Conservation (phyloP, 2,797 vertebrate species). For the Botia almorhae region DNA sequence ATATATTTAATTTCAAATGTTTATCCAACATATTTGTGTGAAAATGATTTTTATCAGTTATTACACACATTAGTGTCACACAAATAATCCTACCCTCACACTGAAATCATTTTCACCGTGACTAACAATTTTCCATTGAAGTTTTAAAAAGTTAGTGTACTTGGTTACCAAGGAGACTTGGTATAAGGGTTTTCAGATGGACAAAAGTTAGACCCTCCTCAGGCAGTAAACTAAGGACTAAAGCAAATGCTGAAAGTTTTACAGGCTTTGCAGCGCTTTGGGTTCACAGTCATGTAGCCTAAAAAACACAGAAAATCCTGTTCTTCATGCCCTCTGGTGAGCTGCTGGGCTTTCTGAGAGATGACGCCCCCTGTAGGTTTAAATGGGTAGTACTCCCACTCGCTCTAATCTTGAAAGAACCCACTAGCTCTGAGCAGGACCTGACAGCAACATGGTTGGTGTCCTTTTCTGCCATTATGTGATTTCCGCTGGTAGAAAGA, state of each 20-base stretch:
- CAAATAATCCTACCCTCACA: no score
- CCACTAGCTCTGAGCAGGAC: constrained; percentile 40
- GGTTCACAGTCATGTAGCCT: constrained; percentile 43
- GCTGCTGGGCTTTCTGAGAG: constrained; percentile 39
- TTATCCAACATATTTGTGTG: constrained; percentile 23
- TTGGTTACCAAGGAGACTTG: no score
- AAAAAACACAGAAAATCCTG: constrained; percentile 48
- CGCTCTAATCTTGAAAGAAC: constrained; percentile 42
- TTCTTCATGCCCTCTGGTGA: constrained; percentile 57
- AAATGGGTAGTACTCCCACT: constrained; percentile 58
- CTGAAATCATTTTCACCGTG: no score
- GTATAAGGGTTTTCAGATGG: no score
- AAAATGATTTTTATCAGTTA: background rate
- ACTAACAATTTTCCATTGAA: no score
- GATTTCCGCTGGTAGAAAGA: constrained; percentile 54
- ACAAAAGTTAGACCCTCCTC: background rate
- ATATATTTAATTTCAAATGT: constrained; percentile 29
- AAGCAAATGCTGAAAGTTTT: constrained; percentile 2
- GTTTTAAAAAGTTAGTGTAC: rapidly evolving
- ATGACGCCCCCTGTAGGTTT: constrained; percentile 52
- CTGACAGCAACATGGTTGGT: constrained; percentile 23
- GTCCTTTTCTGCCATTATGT: constrained; percentile 34
- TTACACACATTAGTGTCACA: no score
- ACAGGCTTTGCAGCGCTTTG: constrained; percentile 1
- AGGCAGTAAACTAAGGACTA: background rate